Base-by-base conservation (phyloP, 1,140 invertebrate species). In the Drosophila saltans region DNA sequence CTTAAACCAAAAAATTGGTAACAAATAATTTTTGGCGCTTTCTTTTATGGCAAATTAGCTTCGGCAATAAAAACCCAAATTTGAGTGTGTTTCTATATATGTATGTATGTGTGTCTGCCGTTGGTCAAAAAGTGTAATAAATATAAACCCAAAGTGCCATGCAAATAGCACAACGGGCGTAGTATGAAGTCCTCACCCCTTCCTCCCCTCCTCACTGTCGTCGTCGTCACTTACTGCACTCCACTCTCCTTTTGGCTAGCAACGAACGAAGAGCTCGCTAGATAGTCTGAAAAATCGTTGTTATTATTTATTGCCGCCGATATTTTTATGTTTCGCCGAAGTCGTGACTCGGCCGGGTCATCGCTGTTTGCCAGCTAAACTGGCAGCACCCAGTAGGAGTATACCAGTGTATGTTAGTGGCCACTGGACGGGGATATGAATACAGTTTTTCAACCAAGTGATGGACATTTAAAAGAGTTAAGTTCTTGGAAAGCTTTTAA, bases 261-360 rank as follows among this genome's bases (percentile, higher is more conserved):
- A 76, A 16, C 16, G 16, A 55, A 55, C 80, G 73, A 77, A 75
- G 66, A 62, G 63, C 72, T 78, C 79, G 66, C 66, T 63, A 33
- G 84, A 89, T 90, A 90, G 85, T 81, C 85, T 86, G 83, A 74
- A 84, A 89, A 89, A 89, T 89, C 84, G 84, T 89, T 89, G 84
- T 89, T 89, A 89, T 89, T 89, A 89, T 89, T 89, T 89, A 89
- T 89, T 90, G 85, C 85, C 81, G 81, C 71, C 78, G 78, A 89
- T 89, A 89, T 90, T 89, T 89, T 89, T 89, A 89, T 89, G 84
- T 89, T 90, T 75, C 88, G 81, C 80, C 81, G 75, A 89, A 84
- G 84, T 89, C 84, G 84, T 89, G 84, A 89, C 84, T 89, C 70
- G 72, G 74, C 80, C 84, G 74, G 77, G 75, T 84, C 80, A 72